Percentiles rank a stretch among this genome's conserved stretches.
Conservation (phyloP, 2,888 invertebrate genomes). For the Exocentrus adspersus region DNA sequence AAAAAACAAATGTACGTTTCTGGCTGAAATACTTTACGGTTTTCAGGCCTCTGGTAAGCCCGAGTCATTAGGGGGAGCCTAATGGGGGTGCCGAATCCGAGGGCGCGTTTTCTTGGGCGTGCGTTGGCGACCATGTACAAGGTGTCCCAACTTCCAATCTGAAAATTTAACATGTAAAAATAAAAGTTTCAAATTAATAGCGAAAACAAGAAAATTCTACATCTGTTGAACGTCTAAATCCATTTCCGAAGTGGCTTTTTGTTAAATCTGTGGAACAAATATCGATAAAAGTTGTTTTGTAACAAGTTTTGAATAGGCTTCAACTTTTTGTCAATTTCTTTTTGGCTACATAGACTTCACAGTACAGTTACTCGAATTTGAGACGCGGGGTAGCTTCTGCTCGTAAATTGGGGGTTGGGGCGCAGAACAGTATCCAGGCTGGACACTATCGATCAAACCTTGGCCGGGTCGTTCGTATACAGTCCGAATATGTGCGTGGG, state of each 20-base stretch:
- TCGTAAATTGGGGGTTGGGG: constrained; percentile 9
- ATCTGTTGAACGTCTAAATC: too few species aligned
- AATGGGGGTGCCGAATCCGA: constrained; percentile 47
- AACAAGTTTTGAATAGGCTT: too few species aligned
- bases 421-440: constrained; percentile 56
- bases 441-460: constrained; percentile 63
- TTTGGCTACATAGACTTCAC: too few species aligned
- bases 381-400: not conserved
- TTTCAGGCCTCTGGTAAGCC: constrained; percentile 29
- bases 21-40: constrained; percentile 34
- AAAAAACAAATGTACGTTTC: constrained; percentile 3
- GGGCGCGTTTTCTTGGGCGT: constrained; percentile 37
- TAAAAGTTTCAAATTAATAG: too few species aligned
- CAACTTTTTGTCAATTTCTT: too few species aligned
- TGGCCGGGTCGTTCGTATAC: constrained; percentile 52
- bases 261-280: too few species aligned
- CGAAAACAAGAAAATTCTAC: too few species aligned
- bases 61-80: constrained; percentile 31
- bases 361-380: too few species aligned
- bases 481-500: constrained; percentile 54
- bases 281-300: too few species aligned
- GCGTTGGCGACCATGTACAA: constrained; percentile 34
- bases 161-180: too few species aligned
- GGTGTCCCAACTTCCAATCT: not conserved
- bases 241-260: too few species aligned